Conservation (phyloP, 2,797 vertebrate genomes). For the Borostomias antarcticus region DNA sequence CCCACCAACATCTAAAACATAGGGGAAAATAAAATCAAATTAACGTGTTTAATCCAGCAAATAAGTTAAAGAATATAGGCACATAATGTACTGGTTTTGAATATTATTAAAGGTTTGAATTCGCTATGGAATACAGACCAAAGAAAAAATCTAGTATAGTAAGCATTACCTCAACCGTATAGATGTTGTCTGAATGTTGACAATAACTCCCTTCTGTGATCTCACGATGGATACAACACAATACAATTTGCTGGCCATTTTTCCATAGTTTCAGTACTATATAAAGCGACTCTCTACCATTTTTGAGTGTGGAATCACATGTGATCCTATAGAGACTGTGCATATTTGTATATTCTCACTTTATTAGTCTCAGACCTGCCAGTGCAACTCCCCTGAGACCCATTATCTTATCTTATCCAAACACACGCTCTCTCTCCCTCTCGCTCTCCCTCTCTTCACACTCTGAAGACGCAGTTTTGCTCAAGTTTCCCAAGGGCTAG, state of each 20-base stretch:
- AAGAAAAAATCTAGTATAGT: no score
- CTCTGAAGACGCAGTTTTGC: slow-evolving; percentile 42
- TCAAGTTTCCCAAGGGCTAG: slow-evolving; percentile 50
- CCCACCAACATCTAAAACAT: slow-evolving; percentile 37
- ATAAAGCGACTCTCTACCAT: not conserved
- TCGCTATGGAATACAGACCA: no score
- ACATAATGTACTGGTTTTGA: no score
- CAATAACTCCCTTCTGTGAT: not conserved
- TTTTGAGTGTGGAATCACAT: not conserved
- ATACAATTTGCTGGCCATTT: not conserved
- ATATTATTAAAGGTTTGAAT: no score
- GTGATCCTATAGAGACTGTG: slow-evolving; percentile 35
- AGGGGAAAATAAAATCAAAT: no score
- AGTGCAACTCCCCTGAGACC: slow-evolving; percentile 58
- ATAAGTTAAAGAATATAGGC: slow-evolving; percentile 45
- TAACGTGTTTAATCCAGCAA: slow-evolving; percentile 58
- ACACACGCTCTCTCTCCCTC: slow-evolving; percentile 38
- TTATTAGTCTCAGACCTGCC: slow-evolving; percentile 58
- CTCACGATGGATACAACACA: not conserved
- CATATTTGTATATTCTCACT: slow-evolving; percentile 54
- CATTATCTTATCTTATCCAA: slow-evolving; percentile 51
- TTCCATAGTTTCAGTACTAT: no score
- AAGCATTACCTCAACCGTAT: no score
- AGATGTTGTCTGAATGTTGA: not conserved
- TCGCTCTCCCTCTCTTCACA: slow-evolving; percentile 37